A percentile compares a stretch with the other conserved stretches of the same genome.
phyloP scores from a whole-genome alignment of 2,113 vertebrate species.

The Castor canadensis region DNA sequence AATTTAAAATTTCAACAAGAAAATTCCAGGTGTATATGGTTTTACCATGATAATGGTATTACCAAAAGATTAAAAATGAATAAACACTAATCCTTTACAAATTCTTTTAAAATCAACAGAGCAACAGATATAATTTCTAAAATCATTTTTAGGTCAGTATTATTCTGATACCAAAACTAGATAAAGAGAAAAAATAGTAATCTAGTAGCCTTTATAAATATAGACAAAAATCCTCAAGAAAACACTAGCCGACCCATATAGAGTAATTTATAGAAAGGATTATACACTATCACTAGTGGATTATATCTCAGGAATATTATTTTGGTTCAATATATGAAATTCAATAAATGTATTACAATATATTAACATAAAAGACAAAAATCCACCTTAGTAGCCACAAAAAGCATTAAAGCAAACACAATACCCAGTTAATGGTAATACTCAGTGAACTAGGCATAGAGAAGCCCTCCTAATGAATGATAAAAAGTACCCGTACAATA shows the following conservation, averaged over 20 bases:
- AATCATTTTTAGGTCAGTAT: background rate
- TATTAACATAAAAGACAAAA: background rate
- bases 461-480: background rate
- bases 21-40: background rate
- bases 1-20: background rate
- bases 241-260: background rate
- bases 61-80: background rate
- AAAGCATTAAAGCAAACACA: background rate
- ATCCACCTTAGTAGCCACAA: background rate
- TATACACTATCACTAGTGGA: background rate
- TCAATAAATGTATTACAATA: background rate
- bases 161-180: too few species aligned
- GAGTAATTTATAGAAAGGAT: background rate
- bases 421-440: background rate
- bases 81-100: background rate
- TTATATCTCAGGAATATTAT: background rate
- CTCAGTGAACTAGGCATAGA: background rate
- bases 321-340: background rate
- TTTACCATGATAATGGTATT: background rate
- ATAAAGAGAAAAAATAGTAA: too few species aligned
- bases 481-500: background rate
- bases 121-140: background rate
- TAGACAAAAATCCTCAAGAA: background rate
- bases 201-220: background rate
- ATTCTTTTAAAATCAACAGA: background rate